phyloP scores from a whole-genome alignment of 2,797 vertebrate genomes.

The Dryobates pubescens region DNA sequence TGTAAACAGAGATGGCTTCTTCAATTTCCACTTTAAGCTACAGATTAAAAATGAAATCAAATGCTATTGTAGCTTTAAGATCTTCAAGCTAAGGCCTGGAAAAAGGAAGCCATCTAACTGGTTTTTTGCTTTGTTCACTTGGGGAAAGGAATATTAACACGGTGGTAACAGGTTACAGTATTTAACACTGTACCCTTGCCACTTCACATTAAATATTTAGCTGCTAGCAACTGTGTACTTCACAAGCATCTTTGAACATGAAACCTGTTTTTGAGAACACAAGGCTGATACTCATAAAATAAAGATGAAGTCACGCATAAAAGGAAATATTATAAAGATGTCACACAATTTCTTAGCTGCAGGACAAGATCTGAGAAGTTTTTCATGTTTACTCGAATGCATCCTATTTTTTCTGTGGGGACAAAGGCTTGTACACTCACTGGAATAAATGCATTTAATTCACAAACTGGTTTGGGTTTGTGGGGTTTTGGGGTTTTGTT shows the following conservation, averaged over 20 bases:
- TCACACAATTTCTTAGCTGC: not conserved
- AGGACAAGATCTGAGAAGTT: not conserved
- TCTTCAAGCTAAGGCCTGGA: not conserved
- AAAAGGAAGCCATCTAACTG: not conserved
- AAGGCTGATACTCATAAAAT: not conserved
- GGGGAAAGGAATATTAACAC: not conserved
- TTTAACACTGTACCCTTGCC: not conserved
- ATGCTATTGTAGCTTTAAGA: not conserved
- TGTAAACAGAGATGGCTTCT: not conserved
- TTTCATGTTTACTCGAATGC: not conserved
- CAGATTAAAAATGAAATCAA: not conserved
- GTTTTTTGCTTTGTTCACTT: not conserved
- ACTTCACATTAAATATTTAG: conserved; percentile 25
- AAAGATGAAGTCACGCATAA: not conserved
- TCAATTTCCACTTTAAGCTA: not conserved
- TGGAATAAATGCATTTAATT: not conserved
- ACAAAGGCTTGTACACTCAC: not conserved
- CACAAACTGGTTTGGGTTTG: not conserved
- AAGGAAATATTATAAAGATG: not conserved
- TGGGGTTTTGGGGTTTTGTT: too few relatives aligned
- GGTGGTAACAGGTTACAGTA: not conserved
- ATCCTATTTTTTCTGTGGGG: not conserved
- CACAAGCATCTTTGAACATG: not conserved
- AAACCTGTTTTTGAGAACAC: not conserved
- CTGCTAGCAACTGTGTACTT: not conserved